Evolutionary conservation across 2,113 vertebrate genomes (phyloP), one percentile per base, ranked within the genome.

Genomic region (Bubo scandiacus): DNA sequence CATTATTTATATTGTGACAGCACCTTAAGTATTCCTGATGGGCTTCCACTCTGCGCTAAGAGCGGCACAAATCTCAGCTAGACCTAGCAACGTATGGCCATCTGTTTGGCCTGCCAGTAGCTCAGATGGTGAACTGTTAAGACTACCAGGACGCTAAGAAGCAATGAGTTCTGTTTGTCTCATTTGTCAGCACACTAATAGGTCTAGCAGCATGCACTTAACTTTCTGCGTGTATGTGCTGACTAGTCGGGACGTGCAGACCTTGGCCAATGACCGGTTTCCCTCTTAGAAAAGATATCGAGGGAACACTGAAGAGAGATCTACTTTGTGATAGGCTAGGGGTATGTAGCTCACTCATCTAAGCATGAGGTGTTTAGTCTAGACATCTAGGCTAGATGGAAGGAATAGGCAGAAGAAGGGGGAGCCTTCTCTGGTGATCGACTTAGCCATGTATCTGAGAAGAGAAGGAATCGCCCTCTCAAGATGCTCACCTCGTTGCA

Each of bases 1-100:
- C 91, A 29, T 84, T 74, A 68, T 81, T 94, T 83, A 78, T 95
- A 82, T 70, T 84, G 15, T 68, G 70, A 23, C 72, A 96, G 49
- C 22, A 78, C 58, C 2, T 6, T 80, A 81, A 57, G 15, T 29
- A 66, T 84, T 93, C 71, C 73, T 95, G 47, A 30, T 87, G 74
- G 63, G 57, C 17, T 63, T 74, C 13, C 6, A 21, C 29, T 68
- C 11, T 45, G 43, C 13, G 45, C 67, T 83, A 23, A 81, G 21
- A 70, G 51, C 22, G 6, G 38, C 67, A 86, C 32, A 85, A 80
- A 72, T 65, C 58, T 90, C 58, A 82, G 51, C 40, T 42, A 66
- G 40, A 58, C 49, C 42, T 61, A 14, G 20, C 47, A 51, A 73
- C 4, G 49, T 62, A 23, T 0, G 2, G 17, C 32, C 49, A 15